Conservation (phyloP, 2,797 vertebrate genomes). For the Phrynocephalus guinanensis region DNA sequence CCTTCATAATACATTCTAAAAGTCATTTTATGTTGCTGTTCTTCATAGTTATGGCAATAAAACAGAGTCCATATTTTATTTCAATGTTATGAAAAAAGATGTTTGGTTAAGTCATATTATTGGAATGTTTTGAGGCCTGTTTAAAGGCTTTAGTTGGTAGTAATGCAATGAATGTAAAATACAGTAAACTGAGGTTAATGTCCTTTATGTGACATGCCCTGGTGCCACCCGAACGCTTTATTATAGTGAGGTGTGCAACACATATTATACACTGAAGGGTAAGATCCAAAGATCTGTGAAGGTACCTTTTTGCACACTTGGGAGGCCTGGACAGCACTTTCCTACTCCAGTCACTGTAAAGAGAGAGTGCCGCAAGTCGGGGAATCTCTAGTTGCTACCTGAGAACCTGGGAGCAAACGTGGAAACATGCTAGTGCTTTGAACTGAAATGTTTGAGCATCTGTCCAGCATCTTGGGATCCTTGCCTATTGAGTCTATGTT, state of each 20-base stretch:
- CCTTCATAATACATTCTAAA: constrained; percentile 70
- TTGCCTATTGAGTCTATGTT: not conserved
- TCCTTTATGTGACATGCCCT: constrained; percentile 62
- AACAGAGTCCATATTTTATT: constrained; percentile 77
- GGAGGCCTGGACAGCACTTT: not conserved
- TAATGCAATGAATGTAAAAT: constrained; percentile 77
- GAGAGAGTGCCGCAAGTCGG: not conserved
- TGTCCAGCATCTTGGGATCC: not conserved
- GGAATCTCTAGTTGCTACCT: not conserved
- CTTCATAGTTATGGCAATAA: constrained; percentile 67
- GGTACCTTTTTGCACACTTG: not conserved
- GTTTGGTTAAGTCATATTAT: constrained; percentile 76
- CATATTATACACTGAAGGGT: not conserved
- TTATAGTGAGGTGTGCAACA: constrained; percentile 60
- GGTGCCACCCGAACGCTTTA: constrained; percentile 51
- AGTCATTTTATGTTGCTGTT: constrained; percentile 74
- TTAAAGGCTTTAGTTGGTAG: constrained; percentile 81
- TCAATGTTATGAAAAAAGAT: constrained; percentile 69
- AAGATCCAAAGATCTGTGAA: not conserved
- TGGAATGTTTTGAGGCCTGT: constrained; percentile 83
- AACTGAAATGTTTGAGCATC: not conserved
- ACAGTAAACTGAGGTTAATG: constrained; percentile 72
- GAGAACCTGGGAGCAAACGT: not conserved
- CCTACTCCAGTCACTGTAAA: not conserved
- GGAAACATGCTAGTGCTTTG: not conserved